Percentiles rank a stretch among this genome's conserved stretches.
Conservation (phyloP, 1,140 invertebrate species). For the Papilio aristodemus region DNA sequence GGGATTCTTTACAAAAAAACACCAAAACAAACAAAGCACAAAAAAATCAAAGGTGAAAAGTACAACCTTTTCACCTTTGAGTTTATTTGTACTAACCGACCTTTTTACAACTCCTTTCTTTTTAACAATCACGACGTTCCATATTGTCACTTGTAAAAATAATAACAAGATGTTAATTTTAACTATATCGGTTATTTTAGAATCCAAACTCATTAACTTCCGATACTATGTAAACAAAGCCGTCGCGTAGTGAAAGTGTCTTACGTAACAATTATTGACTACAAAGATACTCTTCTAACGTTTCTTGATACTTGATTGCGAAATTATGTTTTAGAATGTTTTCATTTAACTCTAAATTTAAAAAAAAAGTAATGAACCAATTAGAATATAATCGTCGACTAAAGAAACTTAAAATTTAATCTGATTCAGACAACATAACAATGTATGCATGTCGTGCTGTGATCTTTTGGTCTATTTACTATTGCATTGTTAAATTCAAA, state of each 20-base stretch:
- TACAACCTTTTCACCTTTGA: too few relatives aligned
- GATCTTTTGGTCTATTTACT: too few relatives aligned
- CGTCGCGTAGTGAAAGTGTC: slow-evolving; percentile 16
- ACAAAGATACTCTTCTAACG: neutral
- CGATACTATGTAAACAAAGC: slow-evolving; percentile 13
- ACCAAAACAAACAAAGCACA: slow-evolving; percentile 12
- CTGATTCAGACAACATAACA: too few relatives aligned
- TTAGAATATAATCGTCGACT: too few relatives aligned
- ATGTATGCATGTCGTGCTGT: too few relatives aligned
- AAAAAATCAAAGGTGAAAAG: slow-evolving; percentile 3
- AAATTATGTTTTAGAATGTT: too few relatives aligned
- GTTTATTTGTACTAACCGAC: neutral
- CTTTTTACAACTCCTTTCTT: neutral
- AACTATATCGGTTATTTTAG: slow-evolving; percentile 4
- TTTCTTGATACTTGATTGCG: slow-evolving; percentile 28
- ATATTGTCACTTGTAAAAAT: slow-evolving; percentile 13
- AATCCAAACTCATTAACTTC: neutral
- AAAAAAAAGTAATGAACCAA: neutral
- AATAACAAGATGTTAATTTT: slow-evolving; percentile 2
- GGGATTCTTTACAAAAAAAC: neutral
- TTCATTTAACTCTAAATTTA: too few relatives aligned
- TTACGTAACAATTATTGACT: slow-evolving; percentile 22
- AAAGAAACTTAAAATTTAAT: too few relatives aligned
- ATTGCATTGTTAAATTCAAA: too few relatives aligned
- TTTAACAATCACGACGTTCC: neutral